phyloP scores from a whole-genome alignment of 2,113 vertebrate genomes.

The Colius striatus region DNA sequence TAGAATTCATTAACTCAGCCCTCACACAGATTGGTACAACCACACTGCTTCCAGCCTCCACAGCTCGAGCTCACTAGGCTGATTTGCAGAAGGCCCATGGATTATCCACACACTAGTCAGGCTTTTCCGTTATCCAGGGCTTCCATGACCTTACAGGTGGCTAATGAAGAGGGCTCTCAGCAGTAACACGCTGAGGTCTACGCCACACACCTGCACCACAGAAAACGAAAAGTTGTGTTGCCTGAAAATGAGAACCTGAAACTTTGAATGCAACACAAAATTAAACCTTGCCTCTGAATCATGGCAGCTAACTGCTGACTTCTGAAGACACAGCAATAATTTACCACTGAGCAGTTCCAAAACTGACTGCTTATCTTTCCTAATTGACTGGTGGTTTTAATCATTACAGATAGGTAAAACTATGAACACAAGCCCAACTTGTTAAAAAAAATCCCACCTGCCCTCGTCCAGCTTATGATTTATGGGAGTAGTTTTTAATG shows the following conservation, averaged over 20 bases:
- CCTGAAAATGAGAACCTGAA: neutral
- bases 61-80: neutral
- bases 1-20: neutral
- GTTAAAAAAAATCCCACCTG: neutral
- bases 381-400: neutral
- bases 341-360: neutral
- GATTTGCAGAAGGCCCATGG: neutral
- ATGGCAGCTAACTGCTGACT: neutral
- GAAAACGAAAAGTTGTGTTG: neutral
- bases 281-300: neutral
- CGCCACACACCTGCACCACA: neutral
- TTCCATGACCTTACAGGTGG: neutral
- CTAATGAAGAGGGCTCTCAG: neutral
- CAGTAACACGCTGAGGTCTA: neutral
- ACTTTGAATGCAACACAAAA: neutral
- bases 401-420: neutral
- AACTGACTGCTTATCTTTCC: neutral
- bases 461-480: neutral
- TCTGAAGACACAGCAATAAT: neutral
- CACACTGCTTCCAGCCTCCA: accelerated
- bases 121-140: neutral
- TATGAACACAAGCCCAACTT: neutral
- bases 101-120: too few relatives aligned
- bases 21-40: accelerated
- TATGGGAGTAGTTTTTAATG: neutral